These are phyloP conservation scores for Epinotia bilunana DNA, from an alignment of 2,888 invertebrate species.

Conservation along the genomic window DNA sequence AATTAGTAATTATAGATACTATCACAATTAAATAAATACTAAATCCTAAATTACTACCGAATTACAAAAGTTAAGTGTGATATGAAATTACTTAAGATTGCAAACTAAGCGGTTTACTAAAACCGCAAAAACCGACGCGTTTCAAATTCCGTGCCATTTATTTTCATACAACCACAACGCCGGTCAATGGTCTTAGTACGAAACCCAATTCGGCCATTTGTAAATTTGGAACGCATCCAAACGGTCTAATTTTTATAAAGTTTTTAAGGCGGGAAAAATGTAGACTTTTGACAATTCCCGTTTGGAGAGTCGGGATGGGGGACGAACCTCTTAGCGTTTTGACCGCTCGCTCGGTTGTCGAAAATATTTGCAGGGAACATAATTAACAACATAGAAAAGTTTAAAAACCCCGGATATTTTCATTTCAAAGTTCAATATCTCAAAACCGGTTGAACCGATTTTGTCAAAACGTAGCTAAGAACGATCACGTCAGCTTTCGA, in stretches of 20 bases:
- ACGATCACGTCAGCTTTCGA: no score
- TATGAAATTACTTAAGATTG: slow-evolving; percentile 25
- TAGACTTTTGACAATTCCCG: background rate
- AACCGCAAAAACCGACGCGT: slow-evolving; percentile 28
- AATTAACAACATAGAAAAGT: no score
- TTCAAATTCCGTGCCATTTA: slow-evolving; percentile 32
- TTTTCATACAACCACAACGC: slow-evolving; percentile 22
- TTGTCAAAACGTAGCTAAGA: no score
- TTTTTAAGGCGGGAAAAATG: slow-evolving; percentile 5
- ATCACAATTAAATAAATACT: background rate
- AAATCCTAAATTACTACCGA: background rate
- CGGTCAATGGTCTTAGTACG: slow-evolving; percentile 25
- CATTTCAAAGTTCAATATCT: no score
- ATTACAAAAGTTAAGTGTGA: background rate
- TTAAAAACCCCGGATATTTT: no score
- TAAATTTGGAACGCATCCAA: slow-evolving; percentile 20
- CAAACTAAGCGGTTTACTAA: slow-evolving; percentile 23
- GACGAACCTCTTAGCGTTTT: no score
- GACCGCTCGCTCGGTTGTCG: no score
- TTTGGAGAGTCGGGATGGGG: background rate
- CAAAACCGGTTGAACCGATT: no score
- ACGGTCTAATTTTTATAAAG: slow-evolving; percentile 5
- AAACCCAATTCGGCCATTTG: slow-evolving; percentile 30
- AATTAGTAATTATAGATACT: background rate
- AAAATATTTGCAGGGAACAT: no score